A percentile compares a stretch with the other conserved stretches of the same genome.
These are phyloP conservation scores for Lanistes nyassanus DNA, from an alignment of 1,140 invertebrate genomes.

Conservation along the genomic window DNA sequence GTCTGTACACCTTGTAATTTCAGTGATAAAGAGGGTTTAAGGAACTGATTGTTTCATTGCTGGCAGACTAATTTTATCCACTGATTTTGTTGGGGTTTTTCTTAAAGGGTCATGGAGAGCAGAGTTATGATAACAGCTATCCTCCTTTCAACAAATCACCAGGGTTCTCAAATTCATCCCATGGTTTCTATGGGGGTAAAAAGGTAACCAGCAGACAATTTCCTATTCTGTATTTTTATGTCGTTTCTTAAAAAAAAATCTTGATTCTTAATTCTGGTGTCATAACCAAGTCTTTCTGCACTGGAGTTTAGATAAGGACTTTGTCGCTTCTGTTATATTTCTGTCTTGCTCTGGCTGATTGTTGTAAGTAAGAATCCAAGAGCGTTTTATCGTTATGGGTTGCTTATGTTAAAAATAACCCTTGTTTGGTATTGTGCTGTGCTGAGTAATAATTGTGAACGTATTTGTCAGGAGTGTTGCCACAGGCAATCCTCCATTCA, in stretches of 20 bases:
- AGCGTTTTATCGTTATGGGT: no score
- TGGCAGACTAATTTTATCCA: no score
- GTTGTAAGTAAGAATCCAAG: no score
- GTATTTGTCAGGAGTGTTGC: no score
- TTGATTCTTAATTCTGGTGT: not conserved
- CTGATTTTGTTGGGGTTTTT: not conserved
- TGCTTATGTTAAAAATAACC: not conserved
- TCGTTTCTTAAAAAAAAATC: no score
- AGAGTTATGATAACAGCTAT: constrained; percentile 3
- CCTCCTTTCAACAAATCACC: constrained; percentile 7
- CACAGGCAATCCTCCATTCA: not conserved
- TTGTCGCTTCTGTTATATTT: not conserved
- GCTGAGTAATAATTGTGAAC: no score
- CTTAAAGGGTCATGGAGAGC: constrained; percentile 12
- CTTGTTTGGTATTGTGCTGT: constrained; percentile 3
- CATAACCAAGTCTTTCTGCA: not conserved
- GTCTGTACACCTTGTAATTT: no score
- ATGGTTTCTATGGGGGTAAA: constrained; percentile 9
- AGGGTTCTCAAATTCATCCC: not conserved
- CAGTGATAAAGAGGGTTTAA: no score
- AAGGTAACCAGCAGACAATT: not conserved
- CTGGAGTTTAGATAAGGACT: not conserved
- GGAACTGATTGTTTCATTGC: no score
- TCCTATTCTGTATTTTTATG: no score
- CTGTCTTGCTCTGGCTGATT: not conserved